These are phyloP conservation scores for Rhynchophorus ferrugineus DNA, from an alignment of 1,140 invertebrate species.

Conservation along the genomic window DNA sequence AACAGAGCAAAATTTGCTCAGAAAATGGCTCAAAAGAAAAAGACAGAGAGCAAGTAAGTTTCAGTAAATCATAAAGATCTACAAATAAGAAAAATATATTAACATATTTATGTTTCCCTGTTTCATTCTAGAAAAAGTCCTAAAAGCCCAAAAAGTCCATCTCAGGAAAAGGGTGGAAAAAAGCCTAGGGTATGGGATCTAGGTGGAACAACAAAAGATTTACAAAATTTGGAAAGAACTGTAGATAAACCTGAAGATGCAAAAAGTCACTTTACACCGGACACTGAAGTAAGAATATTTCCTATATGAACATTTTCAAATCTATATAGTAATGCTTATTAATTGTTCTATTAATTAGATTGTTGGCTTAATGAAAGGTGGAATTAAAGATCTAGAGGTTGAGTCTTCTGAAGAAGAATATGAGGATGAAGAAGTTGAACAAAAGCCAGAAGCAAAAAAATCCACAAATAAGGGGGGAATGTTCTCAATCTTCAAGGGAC, in stretches of 20 bases:
- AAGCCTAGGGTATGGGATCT: constrained; percentile 86
- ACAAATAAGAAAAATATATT: background rate
- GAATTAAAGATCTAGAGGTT: constrained; percentile 60
- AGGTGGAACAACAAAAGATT: constrained; percentile 70
- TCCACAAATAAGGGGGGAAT: constrained; percentile 46
- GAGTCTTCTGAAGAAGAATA: constrained; percentile 49
- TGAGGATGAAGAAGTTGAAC: constrained; percentile 36
- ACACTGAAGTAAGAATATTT: constrained; percentile 51
- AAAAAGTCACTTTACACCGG: constrained; percentile 50
- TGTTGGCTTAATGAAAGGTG: constrained; percentile 73
- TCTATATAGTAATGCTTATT: background rate
- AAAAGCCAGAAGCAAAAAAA: constrained; percentile 24
- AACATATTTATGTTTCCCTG: constrained; percentile 1
- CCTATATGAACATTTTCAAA: background rate
- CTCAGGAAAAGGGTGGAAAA: constrained; percentile 71
- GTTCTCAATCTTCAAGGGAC: constrained; percentile 75
- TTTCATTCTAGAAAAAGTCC: constrained; percentile 44
- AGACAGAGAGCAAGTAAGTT: constrained; percentile 47
- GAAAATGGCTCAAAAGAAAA: constrained; percentile 54
- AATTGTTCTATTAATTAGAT: constrained; percentile 47
- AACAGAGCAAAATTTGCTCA: constrained; percentile 66
- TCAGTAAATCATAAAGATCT: background rate
- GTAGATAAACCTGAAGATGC: constrained; percentile 64
- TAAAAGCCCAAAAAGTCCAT: constrained; percentile 49
- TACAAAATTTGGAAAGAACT: constrained; percentile 75